Conservation (phyloP, 1,140 invertebrate genomes). For the Drosophila bocqueti region DNA sequence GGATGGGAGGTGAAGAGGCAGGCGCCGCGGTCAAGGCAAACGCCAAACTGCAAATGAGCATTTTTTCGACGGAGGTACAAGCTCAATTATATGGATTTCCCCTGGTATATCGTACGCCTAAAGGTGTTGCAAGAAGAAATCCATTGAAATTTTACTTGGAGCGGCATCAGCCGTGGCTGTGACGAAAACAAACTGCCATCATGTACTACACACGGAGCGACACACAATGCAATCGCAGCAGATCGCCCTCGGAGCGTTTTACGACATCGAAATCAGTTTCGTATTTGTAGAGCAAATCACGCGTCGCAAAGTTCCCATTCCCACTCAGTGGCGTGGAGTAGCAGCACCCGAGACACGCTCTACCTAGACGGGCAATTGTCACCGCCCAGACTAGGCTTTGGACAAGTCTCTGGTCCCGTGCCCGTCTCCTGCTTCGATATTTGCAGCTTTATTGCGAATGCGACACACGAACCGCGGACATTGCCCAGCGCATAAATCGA, state of each 20-base stretch:
- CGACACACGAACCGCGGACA: conserved; percentile 51
- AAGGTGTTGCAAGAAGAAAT: conserved; percentile 18
- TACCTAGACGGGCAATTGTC: conserved; percentile 16
- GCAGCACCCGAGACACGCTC: conserved; percentile 3
- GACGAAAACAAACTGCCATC: conserved; percentile 24
- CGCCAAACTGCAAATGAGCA: conserved; percentile 5
- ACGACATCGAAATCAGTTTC: conserved; percentile 43
- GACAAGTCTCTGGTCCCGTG: background rate
- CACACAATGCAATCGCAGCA: conserved; percentile 19
- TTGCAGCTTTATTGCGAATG: conserved; percentile 45
- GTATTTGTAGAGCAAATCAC: conserved; percentile 37
- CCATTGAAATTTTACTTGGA: conserved; percentile 12
- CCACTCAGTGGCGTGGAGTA: conserved; percentile 2
- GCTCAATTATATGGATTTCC: conserved; percentile 9
- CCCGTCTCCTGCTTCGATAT: conserved; percentile 3
- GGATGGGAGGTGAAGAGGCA: conserved; percentile 1
- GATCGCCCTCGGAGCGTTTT: conserved; percentile 32
- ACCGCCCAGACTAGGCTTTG: conserved; percentile 9
- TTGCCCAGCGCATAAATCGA: conserved; percentile 44
- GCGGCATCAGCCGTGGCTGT: conserved; percentile 15
- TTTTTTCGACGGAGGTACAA: conserved; percentile 15
- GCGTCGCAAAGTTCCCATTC: conserved; percentile 29
- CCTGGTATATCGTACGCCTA: background rate
- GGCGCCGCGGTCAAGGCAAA: conserved; percentile 33
- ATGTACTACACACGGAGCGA: conserved; percentile 18